Conservation (phyloP, 2,797 vertebrate genomes). For the Chaenodraco wilsoni region DNA sequence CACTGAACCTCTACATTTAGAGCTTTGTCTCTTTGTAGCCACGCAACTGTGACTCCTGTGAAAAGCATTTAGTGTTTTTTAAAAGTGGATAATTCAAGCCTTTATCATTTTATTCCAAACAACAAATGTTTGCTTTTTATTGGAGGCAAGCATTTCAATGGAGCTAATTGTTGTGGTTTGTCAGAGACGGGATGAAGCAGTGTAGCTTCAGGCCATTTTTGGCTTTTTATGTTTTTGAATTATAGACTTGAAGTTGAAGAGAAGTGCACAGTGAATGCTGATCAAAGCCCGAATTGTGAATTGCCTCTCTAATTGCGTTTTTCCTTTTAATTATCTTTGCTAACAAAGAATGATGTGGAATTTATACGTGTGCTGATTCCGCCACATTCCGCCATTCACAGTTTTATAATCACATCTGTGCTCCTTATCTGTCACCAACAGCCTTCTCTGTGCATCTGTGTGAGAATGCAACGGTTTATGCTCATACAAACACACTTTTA, state of each 20-base stretch:
- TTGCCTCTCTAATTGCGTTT: slow-evolving; percentile 8
- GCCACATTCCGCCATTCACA: slow-evolving; percentile 1
- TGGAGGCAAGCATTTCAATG: background rate
- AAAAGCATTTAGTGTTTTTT: slow-evolving; percentile 23
- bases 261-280: slow-evolving; percentile 10
- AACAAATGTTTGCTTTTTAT: slow-evolving; percentile 25
- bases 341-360: slow-evolving; percentile 17
- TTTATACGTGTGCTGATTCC: slow-evolving; percentile 15
- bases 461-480: background rate
- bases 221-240: slow-evolving; percentile 31
- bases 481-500: background rate
- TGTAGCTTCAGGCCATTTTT: slow-evolving; percentile 24
- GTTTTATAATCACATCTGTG: background rate
- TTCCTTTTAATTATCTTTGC: slow-evolving; percentile 31
- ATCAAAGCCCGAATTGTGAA: slow-evolving; percentile 15
- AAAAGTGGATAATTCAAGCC: slow-evolving; percentile 10
- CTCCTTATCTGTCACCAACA: slow-evolving; percentile 53
- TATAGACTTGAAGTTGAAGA: slow-evolving; percentile 19
- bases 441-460: slow-evolving; percentile 7
- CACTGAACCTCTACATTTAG: slow-evolving; percentile 15
- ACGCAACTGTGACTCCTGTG: slow-evolving; percentile 5
- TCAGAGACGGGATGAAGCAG: background rate
- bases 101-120: slow-evolving; percentile 3
- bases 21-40: slow-evolving; percentile 34
- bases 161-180: slow-evolving; percentile 7